Evolutionary conservation across 2,797 vertebrate genomes (phyloP).

Genomic region (Gallirallus australis): DNA sequence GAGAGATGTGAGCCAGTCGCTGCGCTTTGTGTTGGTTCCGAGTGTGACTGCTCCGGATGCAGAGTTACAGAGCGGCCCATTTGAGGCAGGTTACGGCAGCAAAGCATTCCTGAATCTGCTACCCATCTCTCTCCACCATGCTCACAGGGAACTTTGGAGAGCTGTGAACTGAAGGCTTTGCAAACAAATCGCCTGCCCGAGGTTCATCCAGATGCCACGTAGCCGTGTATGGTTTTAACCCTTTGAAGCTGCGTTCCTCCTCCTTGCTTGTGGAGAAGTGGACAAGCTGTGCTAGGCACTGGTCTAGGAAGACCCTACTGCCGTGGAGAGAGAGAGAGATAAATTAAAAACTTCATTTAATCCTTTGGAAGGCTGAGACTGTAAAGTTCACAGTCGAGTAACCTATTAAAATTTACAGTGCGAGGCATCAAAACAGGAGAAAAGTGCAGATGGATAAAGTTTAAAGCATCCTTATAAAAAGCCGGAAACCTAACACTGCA

Average conservation of each 20-base stretch:
- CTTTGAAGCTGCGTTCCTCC: background rate
- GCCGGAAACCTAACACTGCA: constrained; percentile 76
- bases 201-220: constrained; percentile 42
- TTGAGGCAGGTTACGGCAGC: background rate
- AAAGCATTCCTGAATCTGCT: background rate
- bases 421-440: constrained; percentile 62
- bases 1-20: rapidly evolving
- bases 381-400: constrained; percentile 65
- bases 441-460: constrained; percentile 30
- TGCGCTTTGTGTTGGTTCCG: rapidly evolving
- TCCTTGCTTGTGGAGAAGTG: background rate
- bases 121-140: background rate
- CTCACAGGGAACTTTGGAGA: background rate
- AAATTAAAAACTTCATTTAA: constrained; percentile 54
- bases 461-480: constrained; percentile 63
- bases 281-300: background rate
- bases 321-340: constrained; percentile 1
- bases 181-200: constrained; percentile 31
- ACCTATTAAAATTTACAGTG: constrained; percentile 43
- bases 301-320: background rate
- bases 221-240: background rate
- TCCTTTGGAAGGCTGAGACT: constrained; percentile 34
- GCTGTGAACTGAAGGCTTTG: constrained; percentile 19
- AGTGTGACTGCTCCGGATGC: rapidly evolving
- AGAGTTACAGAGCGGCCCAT: rapidly evolving